Evolutionary conservation across 2,888 invertebrate species (phyloP).

Genomic region (Netelia virgata): DNA sequence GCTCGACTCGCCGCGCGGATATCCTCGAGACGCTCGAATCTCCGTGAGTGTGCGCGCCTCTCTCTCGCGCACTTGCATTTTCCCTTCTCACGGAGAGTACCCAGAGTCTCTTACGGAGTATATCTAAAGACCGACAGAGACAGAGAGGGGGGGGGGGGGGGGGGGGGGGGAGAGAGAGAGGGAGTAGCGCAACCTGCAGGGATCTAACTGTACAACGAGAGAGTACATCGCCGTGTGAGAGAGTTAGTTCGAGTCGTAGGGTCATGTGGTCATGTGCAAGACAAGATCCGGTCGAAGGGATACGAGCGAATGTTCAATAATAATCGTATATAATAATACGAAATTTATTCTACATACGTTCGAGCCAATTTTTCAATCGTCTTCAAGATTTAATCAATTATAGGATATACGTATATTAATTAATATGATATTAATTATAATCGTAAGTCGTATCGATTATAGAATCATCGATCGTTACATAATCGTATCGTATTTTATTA

Average conservation of each 20-base stretch:
- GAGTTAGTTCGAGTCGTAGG: constrained; percentile 32
- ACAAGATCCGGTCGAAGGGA: background rate
- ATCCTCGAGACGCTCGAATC: constrained; percentile 55
- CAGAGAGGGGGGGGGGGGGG: constrained; percentile 17
- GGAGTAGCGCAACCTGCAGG: constrained; percentile 63
- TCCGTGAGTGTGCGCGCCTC: constrained; percentile 13
- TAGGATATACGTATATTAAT: no score
- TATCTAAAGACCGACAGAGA: background rate
- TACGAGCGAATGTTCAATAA: background rate
- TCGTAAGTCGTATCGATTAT: no score
- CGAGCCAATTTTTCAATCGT: background rate
- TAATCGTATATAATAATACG: background rate
- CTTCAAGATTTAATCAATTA: no score
- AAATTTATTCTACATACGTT: background rate
- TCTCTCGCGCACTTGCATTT: constrained; percentile 57
- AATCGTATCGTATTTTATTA: no score
- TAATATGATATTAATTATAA: no score
- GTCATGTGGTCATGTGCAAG: background rate
- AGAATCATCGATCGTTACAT: no score
- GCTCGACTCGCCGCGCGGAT: constrained; percentile 52
- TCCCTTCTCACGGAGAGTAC: constrained; percentile 32
- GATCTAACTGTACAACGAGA: constrained; percentile 74
- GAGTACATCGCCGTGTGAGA: constrained; percentile 45
- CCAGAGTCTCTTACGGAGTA: constrained; percentile 29
- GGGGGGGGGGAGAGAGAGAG: constrained; percentile 23